A percentile compares a stretch with the other conserved stretches of the same genome.
Evolutionary conservation across 2,113 vertebrate species (phyloP).

Genomic region (Xiphophorus couchianus): DNA sequence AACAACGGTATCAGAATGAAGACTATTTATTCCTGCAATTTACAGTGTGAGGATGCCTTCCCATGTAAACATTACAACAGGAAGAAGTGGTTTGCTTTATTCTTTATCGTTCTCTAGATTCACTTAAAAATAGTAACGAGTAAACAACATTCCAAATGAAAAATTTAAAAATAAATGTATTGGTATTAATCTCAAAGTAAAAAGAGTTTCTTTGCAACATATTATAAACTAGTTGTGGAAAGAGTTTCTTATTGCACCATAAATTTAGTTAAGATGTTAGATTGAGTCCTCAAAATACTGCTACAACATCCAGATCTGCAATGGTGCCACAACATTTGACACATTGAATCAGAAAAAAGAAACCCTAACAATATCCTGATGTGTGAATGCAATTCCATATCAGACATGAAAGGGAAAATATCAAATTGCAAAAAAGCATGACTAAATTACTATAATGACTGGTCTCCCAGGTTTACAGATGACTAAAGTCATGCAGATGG

Average conservation of each 20-base stretch:
- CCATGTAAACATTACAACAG: not conserved
- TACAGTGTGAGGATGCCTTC: not conserved
- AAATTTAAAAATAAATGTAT: not conserved
- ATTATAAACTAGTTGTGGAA: not conserved
- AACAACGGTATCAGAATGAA: not conserved
- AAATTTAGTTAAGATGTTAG: not conserved
- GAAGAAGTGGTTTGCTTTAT: not conserved
- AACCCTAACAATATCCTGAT: not conserved
- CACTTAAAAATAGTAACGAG: not conserved
- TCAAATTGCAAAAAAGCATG: not conserved
- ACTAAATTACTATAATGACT: not conserved
- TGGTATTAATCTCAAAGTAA: not conserved
- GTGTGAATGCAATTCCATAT: not conserved
- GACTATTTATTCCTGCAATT: not conserved
- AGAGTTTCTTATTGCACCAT: not conserved
- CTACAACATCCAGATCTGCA: not conserved
- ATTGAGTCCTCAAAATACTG: not conserved
- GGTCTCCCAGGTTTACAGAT: not conserved
- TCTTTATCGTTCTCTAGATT: not conserved
- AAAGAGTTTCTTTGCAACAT: not conserved
- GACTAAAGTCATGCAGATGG: no score
- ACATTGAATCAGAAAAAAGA: not conserved
- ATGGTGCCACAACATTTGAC: not conserved
- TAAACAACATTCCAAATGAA: not conserved
- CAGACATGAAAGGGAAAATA: not conserved